Conservation (phyloP, 2,888 invertebrate species). For the Drosophila pegasa region DNA sequence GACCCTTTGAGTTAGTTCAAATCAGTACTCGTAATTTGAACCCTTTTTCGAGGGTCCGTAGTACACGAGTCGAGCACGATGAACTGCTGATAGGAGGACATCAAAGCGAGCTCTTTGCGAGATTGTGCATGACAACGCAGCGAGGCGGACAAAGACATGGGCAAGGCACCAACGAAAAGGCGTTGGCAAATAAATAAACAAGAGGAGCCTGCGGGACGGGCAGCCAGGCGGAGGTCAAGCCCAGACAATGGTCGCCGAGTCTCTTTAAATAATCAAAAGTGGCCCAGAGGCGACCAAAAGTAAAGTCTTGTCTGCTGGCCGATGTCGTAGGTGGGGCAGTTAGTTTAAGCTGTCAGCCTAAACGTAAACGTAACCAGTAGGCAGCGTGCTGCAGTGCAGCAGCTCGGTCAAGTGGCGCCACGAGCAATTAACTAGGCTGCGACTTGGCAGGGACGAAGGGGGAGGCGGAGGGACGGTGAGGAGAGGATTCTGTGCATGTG, state of each 20-base stretch:
- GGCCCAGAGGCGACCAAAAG: constrained; percentile 41
- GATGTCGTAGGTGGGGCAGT: constrained; percentile 38
- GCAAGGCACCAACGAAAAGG: constrained; percentile 35
- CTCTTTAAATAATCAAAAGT: constrained; percentile 74
- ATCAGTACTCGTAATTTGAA: constrained; percentile 34
- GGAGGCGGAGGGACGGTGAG: neutral
- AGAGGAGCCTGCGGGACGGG: constrained; percentile 1
- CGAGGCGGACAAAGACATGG: constrained; percentile 23
- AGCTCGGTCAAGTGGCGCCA: constrained; percentile 79
- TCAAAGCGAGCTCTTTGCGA: constrained; percentile 59
- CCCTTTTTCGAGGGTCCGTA: constrained; percentile 43
- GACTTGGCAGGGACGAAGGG: neutral
- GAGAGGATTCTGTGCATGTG: constrained; percentile 40
- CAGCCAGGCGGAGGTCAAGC: constrained; percentile 57
- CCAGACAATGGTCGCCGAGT: constrained; percentile 61
- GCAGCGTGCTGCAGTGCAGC: constrained; percentile 28
- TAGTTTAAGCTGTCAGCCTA: constrained; percentile 49
- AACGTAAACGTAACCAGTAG: constrained; percentile 50
- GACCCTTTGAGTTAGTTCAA: constrained; percentile 3
- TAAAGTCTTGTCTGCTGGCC: constrained; percentile 27
- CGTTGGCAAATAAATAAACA: constrained; percentile 45
- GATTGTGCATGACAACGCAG: constrained; percentile 56
- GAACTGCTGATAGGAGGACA: constrained; percentile 71
- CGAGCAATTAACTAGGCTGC: constrained; percentile 71
- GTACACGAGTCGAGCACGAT: constrained; percentile 55